These are phyloP conservation scores for Dorcus parallelipipedus DNA, from an alignment of 2,888 invertebrate genomes.

Conservation along the genomic window DNA sequence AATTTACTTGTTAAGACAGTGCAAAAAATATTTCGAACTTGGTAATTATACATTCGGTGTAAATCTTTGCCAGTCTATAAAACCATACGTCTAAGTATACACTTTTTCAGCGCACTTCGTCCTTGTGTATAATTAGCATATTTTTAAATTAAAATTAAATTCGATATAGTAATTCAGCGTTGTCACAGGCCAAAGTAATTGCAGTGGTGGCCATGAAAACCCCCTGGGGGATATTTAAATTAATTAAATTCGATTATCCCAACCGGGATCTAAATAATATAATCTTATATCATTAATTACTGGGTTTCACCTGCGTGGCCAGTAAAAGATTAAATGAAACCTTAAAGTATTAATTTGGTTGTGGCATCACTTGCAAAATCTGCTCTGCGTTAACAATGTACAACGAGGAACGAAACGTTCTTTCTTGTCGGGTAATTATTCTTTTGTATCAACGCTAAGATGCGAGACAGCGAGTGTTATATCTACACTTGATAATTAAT, in stretches of 20 bases:
- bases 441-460: slow-evolving; percentile 7
- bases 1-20: background rate
- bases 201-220: background rate
- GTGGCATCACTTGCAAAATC: no score
- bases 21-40: background rate
- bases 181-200: slow-evolving; percentile 10
- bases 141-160: slow-evolving; percentile 4
- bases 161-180: slow-evolving; percentile 16
- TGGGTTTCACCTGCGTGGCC: slow-evolving; percentile 27
- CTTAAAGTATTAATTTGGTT: no score
- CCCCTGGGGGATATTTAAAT: slow-evolving; percentile 29
- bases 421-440: no score
- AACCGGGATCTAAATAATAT: slow-evolving; percentile 29
- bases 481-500: slow-evolving; percentile 36
- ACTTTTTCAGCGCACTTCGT: no score
- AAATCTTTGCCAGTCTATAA: no score
- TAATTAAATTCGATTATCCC: slow-evolving; percentile 30
- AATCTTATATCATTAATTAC: slow-evolving; percentile 30
- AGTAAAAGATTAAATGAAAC: background rate
- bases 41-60: no score
- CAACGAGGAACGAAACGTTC: no score
- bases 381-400: no score
- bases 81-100: no score
- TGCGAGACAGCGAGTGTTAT: slow-evolving; percentile 26
- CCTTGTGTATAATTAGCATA: no score